Percentiles rank a stretch among this genome's conserved stretches.
phyloP scores from a whole-genome alignment of 2,113 vertebrate species.

The Ceyx melanurus region DNA sequence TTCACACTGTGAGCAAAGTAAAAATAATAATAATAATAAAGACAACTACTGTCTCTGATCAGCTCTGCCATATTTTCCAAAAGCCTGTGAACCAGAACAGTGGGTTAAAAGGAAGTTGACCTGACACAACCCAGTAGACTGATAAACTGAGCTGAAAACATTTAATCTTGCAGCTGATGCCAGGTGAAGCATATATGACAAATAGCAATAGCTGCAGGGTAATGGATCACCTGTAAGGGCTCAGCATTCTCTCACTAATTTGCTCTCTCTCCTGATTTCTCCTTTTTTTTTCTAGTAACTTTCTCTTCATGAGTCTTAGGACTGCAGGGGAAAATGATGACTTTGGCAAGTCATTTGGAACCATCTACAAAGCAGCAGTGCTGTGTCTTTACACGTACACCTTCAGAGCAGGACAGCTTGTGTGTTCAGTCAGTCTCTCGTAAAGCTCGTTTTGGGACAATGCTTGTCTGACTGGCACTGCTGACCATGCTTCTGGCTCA shows the following conservation, averaged over 20 bases:
- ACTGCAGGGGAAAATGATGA: background rate
- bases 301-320: background rate
- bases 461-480: background rate
- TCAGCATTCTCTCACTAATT: background rate
- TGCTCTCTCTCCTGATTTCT: background rate
- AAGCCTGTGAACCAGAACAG: slow-evolving; percentile 83
- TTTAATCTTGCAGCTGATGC: slow-evolving; percentile 82
- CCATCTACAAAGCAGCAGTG: fast-evolving
- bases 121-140: slow-evolving; percentile 79
- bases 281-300: background rate
- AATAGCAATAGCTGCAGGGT: slow-evolving; percentile 79
- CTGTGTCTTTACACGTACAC: fast-evolving
- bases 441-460: background rate
- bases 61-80: slow-evolving; percentile 78
- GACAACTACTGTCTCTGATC: slow-evolving; percentile 68
- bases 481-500: background rate
- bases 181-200: slow-evolving; percentile 84
- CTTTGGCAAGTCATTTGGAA: background rate
- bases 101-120: slow-evolving; percentile 86
- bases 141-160: slow-evolving; percentile 81
- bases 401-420: background rate
- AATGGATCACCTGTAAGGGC: slow-evolving; percentile 75
- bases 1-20: background rate
- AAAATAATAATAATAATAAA: background rate
- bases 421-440: fast-evolving